Evolutionary conservation across 2,888 invertebrate species (phyloP).

Genomic region (Idaea aversata): DNA sequence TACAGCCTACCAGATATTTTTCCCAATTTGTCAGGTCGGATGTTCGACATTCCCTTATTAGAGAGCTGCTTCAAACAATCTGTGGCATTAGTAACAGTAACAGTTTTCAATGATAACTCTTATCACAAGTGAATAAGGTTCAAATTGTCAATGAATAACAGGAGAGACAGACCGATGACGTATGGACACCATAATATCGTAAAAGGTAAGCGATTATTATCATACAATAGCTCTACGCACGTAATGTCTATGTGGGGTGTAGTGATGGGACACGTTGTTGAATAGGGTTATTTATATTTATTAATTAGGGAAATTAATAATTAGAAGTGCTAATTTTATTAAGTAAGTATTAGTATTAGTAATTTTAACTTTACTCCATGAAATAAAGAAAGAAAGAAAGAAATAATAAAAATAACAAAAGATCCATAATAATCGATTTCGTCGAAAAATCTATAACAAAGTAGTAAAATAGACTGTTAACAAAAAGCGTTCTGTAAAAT

Average conservation of each 20-base stretch:
- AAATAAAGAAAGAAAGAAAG: too few relatives aligned
- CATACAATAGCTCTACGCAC: conserved; percentile 65
- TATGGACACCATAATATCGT: conserved; percentile 59
- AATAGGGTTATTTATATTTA: not conserved
- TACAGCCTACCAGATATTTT: too few relatives aligned
- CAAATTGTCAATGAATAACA: conserved; percentile 19
- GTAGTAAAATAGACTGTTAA: too few relatives aligned
- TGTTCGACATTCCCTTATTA: not conserved
- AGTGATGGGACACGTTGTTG: conserved; percentile 33
- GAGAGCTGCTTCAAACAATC: not conserved
- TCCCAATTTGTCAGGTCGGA: too few relatives aligned
- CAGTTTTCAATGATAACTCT: conserved; percentile 23
- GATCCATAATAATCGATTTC: too few relatives aligned
- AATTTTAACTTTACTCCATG: too few relatives aligned
- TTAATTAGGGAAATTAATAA: too few relatives aligned
- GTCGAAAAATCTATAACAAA: too few relatives aligned
- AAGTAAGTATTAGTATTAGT: too few relatives aligned
- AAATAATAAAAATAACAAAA: too few relatives aligned
- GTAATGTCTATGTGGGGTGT: conserved; percentile 41
- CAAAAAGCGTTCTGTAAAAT: too few relatives aligned
- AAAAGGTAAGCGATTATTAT: conserved; percentile 66
- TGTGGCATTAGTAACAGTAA: conserved; percentile 13
- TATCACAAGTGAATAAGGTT: conserved; percentile 28
- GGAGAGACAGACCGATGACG: conserved; percentile 48
- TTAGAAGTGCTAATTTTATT: too few relatives aligned